phyloP scores from a whole-genome alignment of 2,797 vertebrate species.

The Chelonia mydas region DNA sequence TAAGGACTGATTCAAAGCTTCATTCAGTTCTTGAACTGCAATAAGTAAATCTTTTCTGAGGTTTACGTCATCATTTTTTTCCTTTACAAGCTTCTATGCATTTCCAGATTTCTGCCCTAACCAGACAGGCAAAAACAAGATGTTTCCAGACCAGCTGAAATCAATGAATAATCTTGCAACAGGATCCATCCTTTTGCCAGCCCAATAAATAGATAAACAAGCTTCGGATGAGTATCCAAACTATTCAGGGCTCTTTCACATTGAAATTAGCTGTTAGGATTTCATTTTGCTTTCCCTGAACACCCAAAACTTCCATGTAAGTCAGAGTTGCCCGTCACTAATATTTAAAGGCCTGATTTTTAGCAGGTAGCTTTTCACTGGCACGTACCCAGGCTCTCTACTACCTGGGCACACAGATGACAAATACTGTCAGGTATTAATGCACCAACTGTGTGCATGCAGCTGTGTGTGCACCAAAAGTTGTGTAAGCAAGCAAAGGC shows the following conservation, averaged over 20 bases:
- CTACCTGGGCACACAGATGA: too few relatives aligned
- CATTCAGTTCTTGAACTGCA: background rate
- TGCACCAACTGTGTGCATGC: too few relatives aligned
- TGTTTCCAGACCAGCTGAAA: background rate
- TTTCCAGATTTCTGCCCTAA: background rate
- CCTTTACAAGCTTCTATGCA: background rate
- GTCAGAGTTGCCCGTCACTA: background rate
- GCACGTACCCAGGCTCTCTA: background rate
- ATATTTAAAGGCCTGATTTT: background rate
- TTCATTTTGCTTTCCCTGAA: slow-evolving; percentile 13
- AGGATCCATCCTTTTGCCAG: background rate
- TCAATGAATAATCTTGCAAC: background rate
- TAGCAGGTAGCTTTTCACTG: background rate
- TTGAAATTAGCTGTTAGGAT: slow-evolving; percentile 4
- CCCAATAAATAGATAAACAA: background rate
- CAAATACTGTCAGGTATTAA: background rate
- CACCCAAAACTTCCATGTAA: background rate
- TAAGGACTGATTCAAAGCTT: background rate
- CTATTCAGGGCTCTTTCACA: background rate
- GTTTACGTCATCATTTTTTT: background rate
- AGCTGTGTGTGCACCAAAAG: background rate
- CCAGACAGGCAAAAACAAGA: background rate
- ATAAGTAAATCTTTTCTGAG: background rate
- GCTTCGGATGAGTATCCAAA: background rate
- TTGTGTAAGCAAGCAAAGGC: background rate